Base-by-base conservation (phyloP, 2,113 vertebrate species). In the Urocolius indicus region DNA sequence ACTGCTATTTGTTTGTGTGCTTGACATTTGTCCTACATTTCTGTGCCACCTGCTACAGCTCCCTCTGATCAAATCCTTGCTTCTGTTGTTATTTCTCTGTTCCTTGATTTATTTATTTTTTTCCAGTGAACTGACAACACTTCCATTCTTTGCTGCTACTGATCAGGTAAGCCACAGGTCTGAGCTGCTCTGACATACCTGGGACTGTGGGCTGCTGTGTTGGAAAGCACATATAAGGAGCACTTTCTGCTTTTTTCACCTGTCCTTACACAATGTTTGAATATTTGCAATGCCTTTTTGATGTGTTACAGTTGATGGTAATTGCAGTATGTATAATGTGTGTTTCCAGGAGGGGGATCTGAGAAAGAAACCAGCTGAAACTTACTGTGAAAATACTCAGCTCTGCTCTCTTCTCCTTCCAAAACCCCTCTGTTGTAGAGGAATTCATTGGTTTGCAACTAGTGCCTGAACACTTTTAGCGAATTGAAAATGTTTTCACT, bases 161-260 rank as follows among this genome's bases (percentile, higher is more conserved):
- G 90, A 95, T 96, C 90, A 93, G 73, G 38, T 87, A 63, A 95
- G 82, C 87, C 84, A 59, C 65, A 32, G 77, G 38, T 69, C 87
- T 67, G 75, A 74, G 85, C 36, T 58, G 45, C 16, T 65, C 36
- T 51, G 80, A 55, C 1, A 2, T 41, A 57, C 16, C 72, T 2
- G 1, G 57, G 55, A n/a, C 86, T 67, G 55, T 68, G 12, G 16
- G 71, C 23, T 54, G 61, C 13, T 23, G 29, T 13, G 58, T 7
- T 74, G 75, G 73, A 43, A 73, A 79, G 73, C 3, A 26, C 4
- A 2, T 10, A 0, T 9, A 55, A 36, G 58, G 38, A 74, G 32
- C 10, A 26, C 16, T 20, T 90, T 21, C 16, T 3, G 3, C 19
- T 29, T 62, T 43, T 58, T 45, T 17, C 8, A 9, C 36, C 19